Evolutionary conservation across 64 coral and sea anemone genomes (phyloP).

Genomic region (Porites lutea): DNA sequence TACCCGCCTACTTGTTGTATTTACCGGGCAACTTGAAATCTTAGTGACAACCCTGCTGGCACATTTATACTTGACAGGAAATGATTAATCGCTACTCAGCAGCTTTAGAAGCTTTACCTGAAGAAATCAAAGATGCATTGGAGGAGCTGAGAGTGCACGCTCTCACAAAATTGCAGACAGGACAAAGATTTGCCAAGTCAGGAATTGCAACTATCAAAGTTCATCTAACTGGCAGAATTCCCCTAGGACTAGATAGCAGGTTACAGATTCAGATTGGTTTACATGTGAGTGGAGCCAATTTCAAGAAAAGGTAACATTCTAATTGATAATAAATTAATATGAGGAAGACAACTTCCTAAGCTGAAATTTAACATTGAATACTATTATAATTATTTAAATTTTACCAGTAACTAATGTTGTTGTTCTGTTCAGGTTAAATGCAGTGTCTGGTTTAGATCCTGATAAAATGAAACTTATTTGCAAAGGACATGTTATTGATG

Average conservation of each 20-base stretch:
- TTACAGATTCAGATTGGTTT: constrained; percentile 71
- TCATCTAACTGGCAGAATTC: constrained; percentile 56
- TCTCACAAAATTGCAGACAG: constrained; percentile 67
- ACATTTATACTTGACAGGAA: constrained; percentile 58
- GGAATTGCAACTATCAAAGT: constrained; percentile 82
- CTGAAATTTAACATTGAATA: no score
- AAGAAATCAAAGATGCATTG: constrained; percentile 54
- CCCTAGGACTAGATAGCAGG: constrained; percentile 25
- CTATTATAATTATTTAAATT: no score
- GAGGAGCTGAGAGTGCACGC: constrained; percentile 77
- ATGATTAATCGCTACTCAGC: constrained; percentile 60
- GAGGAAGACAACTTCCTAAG: no score
- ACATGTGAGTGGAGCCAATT: constrained; percentile 63
- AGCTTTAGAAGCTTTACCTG: constrained; percentile 7
- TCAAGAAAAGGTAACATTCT: constrained; percentile 67
- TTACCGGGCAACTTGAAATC: no score
- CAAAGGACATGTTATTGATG: constrained; percentile 77
- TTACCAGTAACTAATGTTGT: background rate
- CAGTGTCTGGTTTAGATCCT: constrained; percentile 58
- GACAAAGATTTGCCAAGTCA: constrained; percentile 64
- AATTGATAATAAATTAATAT: background rate
- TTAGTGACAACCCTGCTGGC: no score
- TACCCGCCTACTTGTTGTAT: no score
- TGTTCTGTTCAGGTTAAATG: constrained; percentile 56
- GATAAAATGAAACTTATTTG: constrained; percentile 80